These are phyloP conservation scores for Tetrax tetrax DNA, from an alignment of 2,113 vertebrate species.

Conservation along the genomic window DNA sequence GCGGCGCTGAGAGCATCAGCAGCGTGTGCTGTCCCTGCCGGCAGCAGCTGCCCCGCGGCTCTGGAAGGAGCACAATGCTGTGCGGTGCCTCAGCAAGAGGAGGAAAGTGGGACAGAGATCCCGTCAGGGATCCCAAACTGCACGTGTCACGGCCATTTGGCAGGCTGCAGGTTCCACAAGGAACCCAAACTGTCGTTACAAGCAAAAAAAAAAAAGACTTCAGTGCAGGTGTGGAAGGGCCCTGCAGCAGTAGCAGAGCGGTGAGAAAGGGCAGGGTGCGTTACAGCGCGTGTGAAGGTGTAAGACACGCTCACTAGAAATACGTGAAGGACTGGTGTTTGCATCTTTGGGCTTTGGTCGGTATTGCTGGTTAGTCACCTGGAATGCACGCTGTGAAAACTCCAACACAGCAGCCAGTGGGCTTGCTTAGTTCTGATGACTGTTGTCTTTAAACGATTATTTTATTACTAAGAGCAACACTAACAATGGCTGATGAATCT, in stretches of 20 bases:
- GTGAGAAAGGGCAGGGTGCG: not conserved
- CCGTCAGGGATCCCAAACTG: fast-evolving
- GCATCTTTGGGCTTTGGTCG: not conserved
- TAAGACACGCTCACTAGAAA: not conserved
- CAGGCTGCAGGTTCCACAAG: not conserved
- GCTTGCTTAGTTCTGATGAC: not conserved
- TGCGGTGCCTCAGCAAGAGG: not conserved
- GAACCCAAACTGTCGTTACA: not conserved
- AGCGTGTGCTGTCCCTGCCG: not conserved
- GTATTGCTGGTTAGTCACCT: not conserved
- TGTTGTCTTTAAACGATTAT: not conserved
- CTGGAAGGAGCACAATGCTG: not conserved
- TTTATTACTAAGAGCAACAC: not conserved
- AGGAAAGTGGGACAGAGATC: not conserved
- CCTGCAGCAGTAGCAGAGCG: not conserved
- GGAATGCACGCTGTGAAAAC: fast-evolving
- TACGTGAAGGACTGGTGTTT: not conserved
- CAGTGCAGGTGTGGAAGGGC: not conserved
- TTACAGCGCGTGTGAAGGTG: no score
- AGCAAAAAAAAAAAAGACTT: not conserved
- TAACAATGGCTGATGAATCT: not conserved
- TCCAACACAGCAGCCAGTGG: not conserved
- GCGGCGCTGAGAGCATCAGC: not conserved
- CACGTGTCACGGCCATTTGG: not conserved
- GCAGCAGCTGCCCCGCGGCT: not conserved